phyloP scores from a whole-genome alignment of 2,888 invertebrate genomes.

The Cactoblastis cactorum region DNA sequence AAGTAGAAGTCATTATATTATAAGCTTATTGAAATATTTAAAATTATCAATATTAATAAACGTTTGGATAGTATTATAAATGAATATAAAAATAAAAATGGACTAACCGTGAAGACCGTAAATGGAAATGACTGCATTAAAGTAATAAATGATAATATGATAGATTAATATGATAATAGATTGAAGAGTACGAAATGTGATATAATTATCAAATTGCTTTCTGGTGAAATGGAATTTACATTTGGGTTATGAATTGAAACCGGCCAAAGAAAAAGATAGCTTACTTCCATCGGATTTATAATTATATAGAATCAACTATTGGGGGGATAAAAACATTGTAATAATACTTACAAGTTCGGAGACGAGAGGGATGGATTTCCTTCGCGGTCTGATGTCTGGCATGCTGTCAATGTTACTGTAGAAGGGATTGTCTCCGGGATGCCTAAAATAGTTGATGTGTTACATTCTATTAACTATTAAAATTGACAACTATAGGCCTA shows the following conservation, averaged over 20 bases:
- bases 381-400: conserved; percentile 98
- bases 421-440: conserved; percentile 97
- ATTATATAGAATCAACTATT: conserved; percentile 36
- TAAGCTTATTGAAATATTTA: conserved; percentile 13
- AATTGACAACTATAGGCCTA: too few species aligned
- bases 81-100: conserved; percentile 10
- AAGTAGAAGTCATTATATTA: conserved; percentile 15
- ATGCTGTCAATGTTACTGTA: conserved; percentile 99
- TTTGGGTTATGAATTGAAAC: conserved; percentile 49
- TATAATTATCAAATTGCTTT: conserved; percentile 4
- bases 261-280: conserved; percentile 53
- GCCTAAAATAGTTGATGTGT: conserved; percentile 73
- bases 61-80: conserved; percentile 8
- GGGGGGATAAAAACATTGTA: conserved; percentile 20
- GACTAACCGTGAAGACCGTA: conserved; percentile 11
- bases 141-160: conserved; percentile 7
- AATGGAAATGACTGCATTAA: conserved; percentile 12
- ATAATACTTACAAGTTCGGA: conserved; percentile 96
- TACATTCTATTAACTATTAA: too few species aligned
- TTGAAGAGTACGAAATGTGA: conserved; percentile 7
- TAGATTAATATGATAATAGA: conserved; percentile 10
- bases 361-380: conserved; percentile 98
- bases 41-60: background rate
- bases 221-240: conserved; percentile 18
- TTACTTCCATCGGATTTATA: conserved; percentile 55